Evolutionary conservation across 2,888 invertebrate genomes (phyloP).

Genomic region (Pomacea canaliculata): DNA sequence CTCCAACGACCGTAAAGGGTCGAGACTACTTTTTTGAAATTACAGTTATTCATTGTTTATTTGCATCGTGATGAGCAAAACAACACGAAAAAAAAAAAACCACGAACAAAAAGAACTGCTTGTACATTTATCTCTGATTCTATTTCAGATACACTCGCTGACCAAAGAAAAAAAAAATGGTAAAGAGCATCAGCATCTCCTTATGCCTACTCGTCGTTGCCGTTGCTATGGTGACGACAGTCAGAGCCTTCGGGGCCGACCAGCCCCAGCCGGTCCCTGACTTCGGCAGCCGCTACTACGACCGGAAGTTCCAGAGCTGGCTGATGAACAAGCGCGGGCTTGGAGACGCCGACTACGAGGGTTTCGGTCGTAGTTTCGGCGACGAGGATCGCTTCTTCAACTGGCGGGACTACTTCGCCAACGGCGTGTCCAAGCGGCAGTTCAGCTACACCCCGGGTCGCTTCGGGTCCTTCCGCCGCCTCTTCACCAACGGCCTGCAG

Average conservation of each 20-base stretch:
- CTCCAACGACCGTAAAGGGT: too few relatives aligned
- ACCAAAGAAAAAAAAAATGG: background rate
- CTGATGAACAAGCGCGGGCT: slow-evolving; percentile 24
- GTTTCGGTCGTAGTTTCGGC: slow-evolving; percentile 14
- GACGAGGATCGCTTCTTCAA: slow-evolving; percentile 21
- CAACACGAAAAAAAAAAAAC: too few relatives aligned
- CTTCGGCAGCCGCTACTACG: background rate
- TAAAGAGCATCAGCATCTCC: background rate
- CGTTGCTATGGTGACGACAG: background rate
- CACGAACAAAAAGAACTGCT: background rate
- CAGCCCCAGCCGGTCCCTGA: background rate
- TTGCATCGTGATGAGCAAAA: too few relatives aligned
- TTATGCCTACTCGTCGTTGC: background rate
- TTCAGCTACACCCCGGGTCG: slow-evolving; percentile 20
- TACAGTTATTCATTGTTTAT: too few relatives aligned
- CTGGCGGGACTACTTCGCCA: slow-evolving; percentile 23
- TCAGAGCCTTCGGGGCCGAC: background rate
- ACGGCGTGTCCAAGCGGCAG: slow-evolving; percentile 23
- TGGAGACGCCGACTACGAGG: slow-evolving; percentile 1
- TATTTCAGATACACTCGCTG: background rate
- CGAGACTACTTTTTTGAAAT: too few relatives aligned
- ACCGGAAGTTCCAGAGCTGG: slow-evolving; percentile 25
- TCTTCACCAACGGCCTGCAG: slow-evolving; percentile 39
- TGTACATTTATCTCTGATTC: background rate
- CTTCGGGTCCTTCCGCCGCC: slow-evolving; percentile 29